phyloP scores from a whole-genome alignment of 2,113 vertebrate genomes.

The Chiloscyllium plagiosum region DNA sequence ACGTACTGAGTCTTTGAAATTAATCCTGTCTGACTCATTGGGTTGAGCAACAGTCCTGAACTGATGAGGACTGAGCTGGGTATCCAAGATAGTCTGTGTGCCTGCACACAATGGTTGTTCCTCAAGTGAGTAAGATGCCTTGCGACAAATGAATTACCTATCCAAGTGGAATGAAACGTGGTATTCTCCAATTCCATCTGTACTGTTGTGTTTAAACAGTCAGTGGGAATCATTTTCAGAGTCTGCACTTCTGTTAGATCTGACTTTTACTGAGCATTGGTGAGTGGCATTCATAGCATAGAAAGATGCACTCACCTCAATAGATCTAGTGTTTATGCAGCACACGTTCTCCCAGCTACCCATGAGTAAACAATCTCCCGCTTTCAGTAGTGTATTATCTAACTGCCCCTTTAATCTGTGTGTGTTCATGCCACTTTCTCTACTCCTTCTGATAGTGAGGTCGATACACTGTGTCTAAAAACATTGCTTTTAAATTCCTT shows the following conservation, averaged over 20 bases:
- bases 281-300: not conserved
- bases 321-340: too few species aligned
- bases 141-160: slow-evolving; percentile 16
- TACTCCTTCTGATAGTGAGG: not conserved
- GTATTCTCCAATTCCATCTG: not conserved
- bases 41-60: slow-evolving; percentile 22
- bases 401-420: not conserved
- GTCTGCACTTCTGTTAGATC: not conserved
- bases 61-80: slow-evolving; percentile 20
- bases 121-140: slow-evolving; percentile 22
- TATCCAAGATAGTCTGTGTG: slow-evolving; percentile 14
- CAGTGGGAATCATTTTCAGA: slow-evolving; percentile 6
- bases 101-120: not conserved
- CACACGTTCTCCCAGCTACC: not conserved
- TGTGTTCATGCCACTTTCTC: not conserved
- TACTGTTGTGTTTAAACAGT: not conserved
- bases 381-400: not conserved
- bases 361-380: not conserved
- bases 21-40: slow-evolving; percentile 3
- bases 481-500: not conserved
- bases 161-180: slow-evolving; percentile 17
- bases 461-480: not conserved
- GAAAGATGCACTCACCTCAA: not conserved
- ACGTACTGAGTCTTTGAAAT: not conserved
- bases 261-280: not conserved